phyloP scores from a whole-genome alignment of 2,888 invertebrate species.

The Eubasilissa splendida region DNA sequence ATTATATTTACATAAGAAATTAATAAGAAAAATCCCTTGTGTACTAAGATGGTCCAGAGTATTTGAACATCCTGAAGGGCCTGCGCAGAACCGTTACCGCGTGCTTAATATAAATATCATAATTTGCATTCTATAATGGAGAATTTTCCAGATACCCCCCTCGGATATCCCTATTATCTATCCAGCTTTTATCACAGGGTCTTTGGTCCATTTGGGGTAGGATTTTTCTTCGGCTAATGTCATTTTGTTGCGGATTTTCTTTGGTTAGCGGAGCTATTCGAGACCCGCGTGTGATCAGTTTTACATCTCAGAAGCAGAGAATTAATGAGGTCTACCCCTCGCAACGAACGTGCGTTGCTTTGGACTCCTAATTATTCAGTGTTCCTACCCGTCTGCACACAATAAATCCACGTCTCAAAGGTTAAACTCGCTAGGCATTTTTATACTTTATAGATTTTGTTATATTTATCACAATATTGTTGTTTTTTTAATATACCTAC shows the following conservation, averaged over 20 bases:
- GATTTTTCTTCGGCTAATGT: constrained; percentile 17
- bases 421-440: too few species aligned
- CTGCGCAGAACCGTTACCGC: constrained; percentile 26
- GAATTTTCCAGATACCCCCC: constrained; percentile 2
- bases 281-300: constrained; percentile 36
- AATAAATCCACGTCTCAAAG: not conserved
- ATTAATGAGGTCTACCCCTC: constrained; percentile 27
- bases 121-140: constrained; percentile 57
- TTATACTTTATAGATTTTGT: too few species aligned
- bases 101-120: constrained; percentile 53
- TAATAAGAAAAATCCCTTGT: constrained; percentile 5
- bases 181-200: constrained; percentile 19
- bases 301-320: constrained; percentile 34
- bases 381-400: not conserved
- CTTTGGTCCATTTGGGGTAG: constrained; percentile 33
- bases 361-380: constrained; percentile 26
- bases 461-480: too few species aligned
- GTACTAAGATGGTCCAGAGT: not conserved
- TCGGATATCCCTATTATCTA: constrained; percentile 27
- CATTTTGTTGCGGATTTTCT: constrained; percentile 2
- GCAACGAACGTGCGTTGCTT: constrained; percentile 23
- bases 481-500: too few species aligned
- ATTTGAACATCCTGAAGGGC: not conserved
- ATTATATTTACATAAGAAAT: constrained; percentile 24
- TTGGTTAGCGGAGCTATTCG: constrained; percentile 17